A percentile compares a stretch with the other conserved stretches of the same genome.
phyloP scores from a whole-genome alignment of 2,888 invertebrate genomes.

The Agonopterix arenella region DNA sequence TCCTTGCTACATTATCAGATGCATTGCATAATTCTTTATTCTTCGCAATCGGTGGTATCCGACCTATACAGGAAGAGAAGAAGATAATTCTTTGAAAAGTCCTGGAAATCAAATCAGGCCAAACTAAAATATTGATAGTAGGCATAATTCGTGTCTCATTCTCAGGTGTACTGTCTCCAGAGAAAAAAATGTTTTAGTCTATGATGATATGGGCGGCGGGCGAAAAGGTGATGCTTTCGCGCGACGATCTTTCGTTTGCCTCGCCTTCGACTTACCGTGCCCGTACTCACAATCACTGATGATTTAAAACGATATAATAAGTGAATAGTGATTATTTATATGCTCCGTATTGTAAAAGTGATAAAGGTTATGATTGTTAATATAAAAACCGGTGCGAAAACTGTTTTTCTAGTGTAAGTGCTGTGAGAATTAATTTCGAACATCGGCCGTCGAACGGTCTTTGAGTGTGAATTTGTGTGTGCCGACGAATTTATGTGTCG shows the following conservation, averaged over 20 bases:
- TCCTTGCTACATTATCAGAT: too few species aligned
- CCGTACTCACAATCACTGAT: constrained; percentile 69
- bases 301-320: constrained; percentile 48
- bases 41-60: too few species aligned
- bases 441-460: constrained; percentile 42
- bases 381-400: constrained; percentile 35
- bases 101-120: too few species aligned
- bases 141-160: too few species aligned
- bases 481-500: constrained; percentile 51
- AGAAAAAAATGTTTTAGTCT: constrained; percentile 3
- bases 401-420: constrained; percentile 46
- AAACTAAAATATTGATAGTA: too few species aligned
- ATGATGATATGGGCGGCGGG: constrained; percentile 35
- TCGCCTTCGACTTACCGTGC: constrained; percentile 66
- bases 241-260: constrained; percentile 52
- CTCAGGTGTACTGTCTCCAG: too few species aligned
- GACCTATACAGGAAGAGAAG: too few species aligned
- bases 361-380: constrained; percentile 42
- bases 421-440: constrained; percentile 42
- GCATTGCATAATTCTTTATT: too few species aligned
- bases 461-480: constrained; percentile 58
- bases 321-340: constrained; percentile 55
- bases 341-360: constrained; percentile 35
- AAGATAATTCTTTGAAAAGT: too few species aligned
- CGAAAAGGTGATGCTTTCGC: constrained; percentile 50